These are phyloP conservation scores for Harlomillsia oculata DNA, from an alignment of 1,140 invertebrate species.

Conservation along the genomic window DNA sequence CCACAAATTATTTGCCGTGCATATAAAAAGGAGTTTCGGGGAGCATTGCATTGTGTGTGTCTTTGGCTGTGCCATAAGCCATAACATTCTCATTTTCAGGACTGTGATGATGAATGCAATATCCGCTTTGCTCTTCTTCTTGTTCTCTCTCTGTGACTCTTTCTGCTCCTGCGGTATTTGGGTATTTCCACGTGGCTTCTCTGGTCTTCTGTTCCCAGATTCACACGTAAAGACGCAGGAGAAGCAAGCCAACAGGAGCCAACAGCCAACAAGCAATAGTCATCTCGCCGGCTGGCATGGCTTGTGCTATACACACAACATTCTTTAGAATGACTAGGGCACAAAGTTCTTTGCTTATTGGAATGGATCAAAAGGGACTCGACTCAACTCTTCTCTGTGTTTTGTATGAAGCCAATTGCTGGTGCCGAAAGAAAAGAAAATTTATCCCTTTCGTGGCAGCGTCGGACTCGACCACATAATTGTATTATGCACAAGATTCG, in stretches of 20 bases:
- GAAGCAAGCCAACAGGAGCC: slow-evolving; percentile 1
- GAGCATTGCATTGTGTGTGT: slow-evolving; percentile 27
- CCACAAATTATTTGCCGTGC: slow-evolving; percentile 34
- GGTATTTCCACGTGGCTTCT: slow-evolving; percentile 16
- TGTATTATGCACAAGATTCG: slow-evolving; percentile 32
- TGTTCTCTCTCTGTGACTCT: neutral
- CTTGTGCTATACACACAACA: neutral
- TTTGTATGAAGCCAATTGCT: slow-evolving; percentile 24
- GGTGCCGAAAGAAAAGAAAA: slow-evolving; percentile 28
- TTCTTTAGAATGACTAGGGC: slow-evolving; percentile 13
- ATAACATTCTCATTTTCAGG: slow-evolving; percentile 28
- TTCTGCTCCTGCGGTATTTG: slow-evolving; percentile 4
- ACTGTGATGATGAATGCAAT: slow-evolving; percentile 35
- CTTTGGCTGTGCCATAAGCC: neutral
- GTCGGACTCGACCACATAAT: slow-evolving; percentile 32
- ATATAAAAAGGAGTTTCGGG: slow-evolving; percentile 26
- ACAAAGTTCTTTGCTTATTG: slow-evolving; percentile 34
- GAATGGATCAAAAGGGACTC: slow-evolving; percentile 31
- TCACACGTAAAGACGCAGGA: neutral
- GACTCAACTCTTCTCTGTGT: no score
- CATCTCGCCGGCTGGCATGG: no score
- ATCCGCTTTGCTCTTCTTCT: slow-evolving; percentile 29
- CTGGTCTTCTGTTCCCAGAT: no score
- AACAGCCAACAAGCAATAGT: no score
- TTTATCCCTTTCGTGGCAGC: slow-evolving; percentile 30